Base-by-base conservation (phyloP, 2,888 invertebrate genomes). In the Drosophila anomelani region DNA sequence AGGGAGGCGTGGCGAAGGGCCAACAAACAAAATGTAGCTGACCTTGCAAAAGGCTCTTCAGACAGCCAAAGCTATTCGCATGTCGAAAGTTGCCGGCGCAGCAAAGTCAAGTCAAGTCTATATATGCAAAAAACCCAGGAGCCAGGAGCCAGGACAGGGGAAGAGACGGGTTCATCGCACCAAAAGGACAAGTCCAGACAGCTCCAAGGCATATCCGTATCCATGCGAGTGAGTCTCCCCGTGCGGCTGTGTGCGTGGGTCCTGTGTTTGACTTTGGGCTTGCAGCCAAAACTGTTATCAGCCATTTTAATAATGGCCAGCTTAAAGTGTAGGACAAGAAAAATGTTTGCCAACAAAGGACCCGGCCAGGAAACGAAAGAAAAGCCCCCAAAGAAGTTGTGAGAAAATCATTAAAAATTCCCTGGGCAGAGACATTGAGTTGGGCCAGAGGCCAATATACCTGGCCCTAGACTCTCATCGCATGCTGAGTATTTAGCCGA, bases 271-370 rank as follows among this genome's bases (percentile, higher is more conserved):
- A 76, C 85, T 84, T 84, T 80, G 51, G 59, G 88, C 85, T 84
- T 88, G 85, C 76, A 85, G 83, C 82, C 70, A 88, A 64, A 82
- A 85, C 83, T 88, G 78, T 88, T 88, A 86, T 85, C 84, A 81
- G 85, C 69, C 78, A 88, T 84, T 86, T 85, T 88, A 85, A 88
- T 88, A 85, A 85, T 85, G 88, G 85, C 83, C 88, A 77, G 88
- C 88, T 85, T 88, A 88, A 85, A 88, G 87, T 88, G 86, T 86
- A 88, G 67, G 79, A 86, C 84, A 81, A 78, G 85, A 86, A 83
- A 83, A 86, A 82, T 88, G 78, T 87, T 84, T 82, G 83, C 88
- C 85, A 80, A 87, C 88, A 84, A 82, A 80, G 80, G 72, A 69
- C 51, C 71, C 29, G 36, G 63, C 64, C 62, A 72, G 72, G 72